A percentile compares a stretch with the other conserved stretches of the same genome.
These are phyloP conservation scores for Pelodiscus sinensis DNA, from an alignment of 2,113 vertebrate genomes.

Conservation along the genomic window DNA sequence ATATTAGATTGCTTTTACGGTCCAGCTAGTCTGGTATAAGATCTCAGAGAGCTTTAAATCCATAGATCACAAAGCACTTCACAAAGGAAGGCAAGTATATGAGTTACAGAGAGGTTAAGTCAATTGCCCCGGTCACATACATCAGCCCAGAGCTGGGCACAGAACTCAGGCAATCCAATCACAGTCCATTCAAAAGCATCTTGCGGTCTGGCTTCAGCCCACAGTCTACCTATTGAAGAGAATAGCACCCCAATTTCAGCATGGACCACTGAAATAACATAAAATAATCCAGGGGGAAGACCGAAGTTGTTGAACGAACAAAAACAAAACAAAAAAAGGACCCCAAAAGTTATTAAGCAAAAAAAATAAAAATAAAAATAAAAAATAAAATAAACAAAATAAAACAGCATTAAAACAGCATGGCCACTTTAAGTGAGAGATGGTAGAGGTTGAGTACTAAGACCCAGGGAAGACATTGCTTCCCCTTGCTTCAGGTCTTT, in stretches of 20 bases:
- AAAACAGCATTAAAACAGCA: too few relatives aligned
- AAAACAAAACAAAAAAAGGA: too few relatives aligned
- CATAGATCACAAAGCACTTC: neutral
- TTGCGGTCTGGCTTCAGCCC: too few relatives aligned
- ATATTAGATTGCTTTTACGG: conserved; percentile 53
- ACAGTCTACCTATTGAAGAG: neutral
- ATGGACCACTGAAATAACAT: rapidly evolving
- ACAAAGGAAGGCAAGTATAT: neutral
- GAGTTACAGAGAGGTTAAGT: neutral
- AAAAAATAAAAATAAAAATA: too few relatives aligned
- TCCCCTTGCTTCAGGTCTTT: too few relatives aligned
- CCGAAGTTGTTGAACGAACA: too few relatives aligned
- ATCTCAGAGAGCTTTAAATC: neutral
- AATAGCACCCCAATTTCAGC: neutral
- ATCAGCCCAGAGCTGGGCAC: neutral
- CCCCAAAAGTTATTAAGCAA: too few relatives aligned
- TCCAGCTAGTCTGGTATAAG: neutral
- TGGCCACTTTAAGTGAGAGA: too few relatives aligned
- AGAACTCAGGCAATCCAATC: neutral
- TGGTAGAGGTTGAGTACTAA: too few relatives aligned
- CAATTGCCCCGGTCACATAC: neutral
- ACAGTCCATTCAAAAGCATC: neutral
- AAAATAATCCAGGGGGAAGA: too few relatives aligned
- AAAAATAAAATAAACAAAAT: too few relatives aligned
- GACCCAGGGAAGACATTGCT: too few relatives aligned